Conservation (phyloP, 1,140 invertebrate species). For the Neodiprion fabricii region DNA sequence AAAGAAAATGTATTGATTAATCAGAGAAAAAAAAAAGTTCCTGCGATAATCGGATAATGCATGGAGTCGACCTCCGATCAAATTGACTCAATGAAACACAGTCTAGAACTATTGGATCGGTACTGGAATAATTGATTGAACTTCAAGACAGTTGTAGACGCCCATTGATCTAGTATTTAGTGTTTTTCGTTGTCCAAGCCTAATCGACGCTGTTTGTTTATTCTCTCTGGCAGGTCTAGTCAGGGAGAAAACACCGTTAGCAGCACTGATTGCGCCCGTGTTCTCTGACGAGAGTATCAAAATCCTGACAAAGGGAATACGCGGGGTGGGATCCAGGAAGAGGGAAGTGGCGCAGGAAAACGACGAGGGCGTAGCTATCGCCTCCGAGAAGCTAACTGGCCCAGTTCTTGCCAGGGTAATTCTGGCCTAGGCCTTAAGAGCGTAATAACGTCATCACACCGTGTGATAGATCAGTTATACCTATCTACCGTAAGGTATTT, state of each 20-base stretch:
- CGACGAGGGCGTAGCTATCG: not conserved
- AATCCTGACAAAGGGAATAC: conserved; percentile 25
- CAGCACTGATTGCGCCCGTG: conserved; percentile 32
- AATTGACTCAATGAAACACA: too few relatives aligned
- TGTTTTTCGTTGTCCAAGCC: too few relatives aligned
- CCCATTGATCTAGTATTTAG: too few relatives aligned
- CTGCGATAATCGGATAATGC: too few relatives aligned
- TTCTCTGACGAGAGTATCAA: conserved; percentile 33
- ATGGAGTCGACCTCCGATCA: too few relatives aligned
- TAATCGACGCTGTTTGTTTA: too few relatives aligned
- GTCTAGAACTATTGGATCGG: too few relatives aligned
- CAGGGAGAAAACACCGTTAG: conserved; percentile 31
- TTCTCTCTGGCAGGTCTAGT: conserved; percentile 25
- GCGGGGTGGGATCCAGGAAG: not conserved
- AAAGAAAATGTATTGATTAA: too few relatives aligned
- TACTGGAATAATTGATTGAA: too few relatives aligned
- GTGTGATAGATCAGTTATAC: conserved; percentile 13
- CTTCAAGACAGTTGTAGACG: too few relatives aligned
- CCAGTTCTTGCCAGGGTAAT: conserved; percentile 21
- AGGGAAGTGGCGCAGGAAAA: not conserved
- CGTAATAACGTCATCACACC: conserved; percentile 8
- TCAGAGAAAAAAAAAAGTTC: too few relatives aligned
- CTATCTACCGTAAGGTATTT: not conserved
- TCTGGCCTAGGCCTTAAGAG: not conserved
- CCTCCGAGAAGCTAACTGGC: conserved; percentile 17